Percentiles rank a stretch among this genome's conserved stretches.
phyloP scores from a whole-genome alignment of 1,140 invertebrate genomes.

The Bilobella aurantiaca region DNA sequence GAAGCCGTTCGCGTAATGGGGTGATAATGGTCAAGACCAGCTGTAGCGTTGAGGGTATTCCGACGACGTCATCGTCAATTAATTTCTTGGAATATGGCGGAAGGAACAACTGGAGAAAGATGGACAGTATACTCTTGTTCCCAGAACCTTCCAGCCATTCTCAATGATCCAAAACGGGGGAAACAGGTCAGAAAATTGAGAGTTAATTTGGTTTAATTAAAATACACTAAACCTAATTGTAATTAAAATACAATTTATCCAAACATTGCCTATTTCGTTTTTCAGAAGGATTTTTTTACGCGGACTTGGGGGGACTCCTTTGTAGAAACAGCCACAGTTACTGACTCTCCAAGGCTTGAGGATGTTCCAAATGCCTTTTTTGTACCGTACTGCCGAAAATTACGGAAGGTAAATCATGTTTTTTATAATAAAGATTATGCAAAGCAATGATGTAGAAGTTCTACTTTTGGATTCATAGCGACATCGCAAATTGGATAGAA shows the following conservation, averaged over 20 bases:
- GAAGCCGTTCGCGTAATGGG: too few species aligned
- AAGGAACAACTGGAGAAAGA: slow-evolving; percentile 11
- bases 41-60: too few species aligned
- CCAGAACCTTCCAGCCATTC: slow-evolving; percentile 88
- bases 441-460: too few species aligned
- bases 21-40: too few species aligned
- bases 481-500: slow-evolving; percentile 10
- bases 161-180: slow-evolving; percentile 86
- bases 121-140: slow-evolving; percentile 49
- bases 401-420: slow-evolving; percentile 42
- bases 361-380: slow-evolving; percentile 76
- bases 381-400: slow-evolving; percentile 72
- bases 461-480: slow-evolving; percentile 7
- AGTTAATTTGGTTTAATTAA: too few species aligned
- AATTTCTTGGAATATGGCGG: neutral
- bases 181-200: slow-evolving; percentile 53
- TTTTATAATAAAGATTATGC: too few species aligned
- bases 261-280: slow-evolving; percentile 20
- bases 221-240: too few species aligned
- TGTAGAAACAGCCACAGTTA: slow-evolving; percentile 66
- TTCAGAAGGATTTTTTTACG: slow-evolving; percentile 76
- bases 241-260: too few species aligned
- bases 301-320: slow-evolving; percentile 96
- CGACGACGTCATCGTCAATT: neutral
- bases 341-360: slow-evolving; percentile 66